Conservation (phyloP, 2,888 invertebrate species). For the Ethmia dodecea region DNA sequence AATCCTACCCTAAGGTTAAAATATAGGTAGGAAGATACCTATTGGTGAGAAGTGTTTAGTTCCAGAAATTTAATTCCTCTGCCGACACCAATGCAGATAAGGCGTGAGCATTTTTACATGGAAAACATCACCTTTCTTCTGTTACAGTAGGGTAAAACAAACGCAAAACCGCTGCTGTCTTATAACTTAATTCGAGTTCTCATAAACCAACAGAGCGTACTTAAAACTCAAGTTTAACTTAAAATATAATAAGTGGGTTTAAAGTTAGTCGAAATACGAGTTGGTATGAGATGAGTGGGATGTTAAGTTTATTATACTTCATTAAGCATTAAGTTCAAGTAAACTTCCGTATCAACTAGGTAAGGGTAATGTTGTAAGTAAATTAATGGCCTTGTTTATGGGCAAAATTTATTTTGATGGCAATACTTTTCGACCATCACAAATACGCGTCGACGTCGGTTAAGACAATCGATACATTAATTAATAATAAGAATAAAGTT, state of each 20-base stretch:
- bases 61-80: background rate
- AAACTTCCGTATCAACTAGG: no score
- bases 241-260: conserved; percentile 28
- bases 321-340: conserved; percentile 27
- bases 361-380: no score
- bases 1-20: no score
- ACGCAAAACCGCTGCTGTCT: background rate
- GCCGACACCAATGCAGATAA: background rate
- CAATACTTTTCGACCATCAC: no score
- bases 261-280: conserved; percentile 22
- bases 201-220: conserved; percentile 18
- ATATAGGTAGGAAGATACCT: no score
- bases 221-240: conserved; percentile 30
- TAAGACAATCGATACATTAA: no score
- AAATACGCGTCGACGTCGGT: no score
- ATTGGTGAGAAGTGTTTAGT: background rate
- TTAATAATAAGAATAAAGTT: no score
- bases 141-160: background rate
- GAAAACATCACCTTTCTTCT: background rate
- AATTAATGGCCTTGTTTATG: no score
- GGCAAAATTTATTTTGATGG: no score
- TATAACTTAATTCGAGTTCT: conserved; percentile 3
- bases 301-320: conserved; percentile 32
- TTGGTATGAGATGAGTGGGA: conserved; percentile 18
- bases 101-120: background rate